Evolutionary conservation across 1,140 invertebrate species (phyloP), one percentile per base, ranked within the genome.

Genomic region (Brachionus manjavacas): DNA sequence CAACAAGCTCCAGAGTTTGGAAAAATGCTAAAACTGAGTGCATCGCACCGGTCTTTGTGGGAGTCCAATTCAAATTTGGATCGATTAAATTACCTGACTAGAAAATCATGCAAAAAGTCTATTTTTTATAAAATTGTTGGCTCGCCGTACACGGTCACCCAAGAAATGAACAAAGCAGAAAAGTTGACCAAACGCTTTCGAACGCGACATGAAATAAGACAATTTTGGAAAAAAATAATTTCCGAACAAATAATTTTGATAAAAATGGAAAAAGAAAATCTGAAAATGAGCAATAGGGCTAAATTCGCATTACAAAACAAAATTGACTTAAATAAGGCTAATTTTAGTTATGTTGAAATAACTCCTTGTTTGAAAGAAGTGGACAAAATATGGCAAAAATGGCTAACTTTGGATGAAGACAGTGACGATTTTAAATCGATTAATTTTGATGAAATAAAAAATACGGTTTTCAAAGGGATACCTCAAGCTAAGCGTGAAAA

Each of bases 231-330:
- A 46, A 70, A 52, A 49, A 4, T 84, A 0, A 84, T 74, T 14
- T 70, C 81, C 2, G 81, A 84, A 31, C 60, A 52, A 49, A 84
- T 84, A 52, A 70, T 72, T 68, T 20, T 84, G 8, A 72, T 68
- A 12, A 49, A 60, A 84, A 70, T 84, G 64, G 81, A 81, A 64
- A 76, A 81, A 28, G 81, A 52, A 70, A 84, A 84, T 70, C 9
- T 46, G 52, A 64, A 80, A 80, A 80, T 80, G 49, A 64, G 78
- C 52, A 25, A 35, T 9, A 23, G 23, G 9, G 25, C 35, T 6
- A 64, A 35, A 20, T 84, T 35, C 43, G 31, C 41, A 14, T n/a
- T 16, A 43, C 43, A 84, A 70, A 70, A 84, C 12, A 70, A 25
- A 84, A 70, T 84, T 70, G 20, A 83, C 16, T 83, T 46, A 35